Conservation (phyloP, 2,888 invertebrate species). For the Athalia cordata region DNA sequence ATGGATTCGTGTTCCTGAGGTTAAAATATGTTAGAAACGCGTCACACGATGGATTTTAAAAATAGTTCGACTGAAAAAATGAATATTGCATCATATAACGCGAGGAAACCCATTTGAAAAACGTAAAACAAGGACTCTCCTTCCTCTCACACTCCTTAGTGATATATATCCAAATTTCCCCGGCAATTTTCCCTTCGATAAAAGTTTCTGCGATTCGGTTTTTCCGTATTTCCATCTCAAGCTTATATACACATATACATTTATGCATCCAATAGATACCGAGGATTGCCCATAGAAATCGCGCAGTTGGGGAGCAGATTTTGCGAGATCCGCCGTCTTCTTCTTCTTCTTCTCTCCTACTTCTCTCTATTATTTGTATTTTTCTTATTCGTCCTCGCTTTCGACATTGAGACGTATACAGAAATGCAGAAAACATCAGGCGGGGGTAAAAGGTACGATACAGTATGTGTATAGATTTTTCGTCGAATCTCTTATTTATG, state of each 20-base stretch:
- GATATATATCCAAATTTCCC: no score
- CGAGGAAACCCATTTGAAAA: no score
- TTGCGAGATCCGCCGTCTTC: neutral
- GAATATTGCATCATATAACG: no score
- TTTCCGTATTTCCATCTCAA: neutral
- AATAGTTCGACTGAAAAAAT: no score
- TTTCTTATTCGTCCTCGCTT: no score
- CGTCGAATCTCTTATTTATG: slow-evolving; percentile 14
- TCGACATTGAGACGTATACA: neutral
- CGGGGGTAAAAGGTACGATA: neutral
- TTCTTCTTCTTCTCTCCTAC: no score
- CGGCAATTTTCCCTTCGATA: slow-evolving; percentile 11
- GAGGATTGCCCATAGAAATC: slow-evolving; percentile 31
- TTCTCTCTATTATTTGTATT: no score
- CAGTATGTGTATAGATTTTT: slow-evolving; percentile 8
- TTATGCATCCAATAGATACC: neutral
- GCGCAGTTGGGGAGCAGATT: slow-evolving; percentile 4
- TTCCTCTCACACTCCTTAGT: no score
- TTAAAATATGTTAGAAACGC: no score
- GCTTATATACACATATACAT: neutral
- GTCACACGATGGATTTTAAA: no score
- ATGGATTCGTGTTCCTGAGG: no score
- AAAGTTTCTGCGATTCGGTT: neutral
- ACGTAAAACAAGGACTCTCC: no score
- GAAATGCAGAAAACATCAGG: neutral